Evolutionary conservation across 2,113 vertebrate genomes (phyloP), one percentile per base, ranked within the genome.

Genomic region (Pelodiscus sinensis): DNA sequence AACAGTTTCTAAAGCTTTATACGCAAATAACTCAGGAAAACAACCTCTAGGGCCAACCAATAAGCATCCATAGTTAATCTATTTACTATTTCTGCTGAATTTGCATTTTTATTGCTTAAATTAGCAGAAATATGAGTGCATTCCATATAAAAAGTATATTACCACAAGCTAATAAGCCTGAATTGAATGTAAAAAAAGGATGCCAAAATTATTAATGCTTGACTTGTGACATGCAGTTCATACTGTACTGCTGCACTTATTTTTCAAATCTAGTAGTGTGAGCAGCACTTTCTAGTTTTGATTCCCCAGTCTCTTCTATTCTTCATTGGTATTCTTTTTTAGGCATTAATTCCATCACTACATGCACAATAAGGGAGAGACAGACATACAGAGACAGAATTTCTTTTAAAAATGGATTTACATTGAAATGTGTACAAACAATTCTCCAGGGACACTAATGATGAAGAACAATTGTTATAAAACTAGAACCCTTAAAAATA

Each of bases 91-190:
- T 97, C 95, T 96, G 96, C 95, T 97, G 96, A 97, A 93, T 95
- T 95, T 96, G 93, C 73, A 95, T 71, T 97, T 97, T 95, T 95
- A 95, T 90, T 96, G 94, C 94, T 95, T 95, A 97, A 96, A 93
- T 85, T 62, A 94, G 90, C 87, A 96, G 94, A 97, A 97, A 87
- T 90, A 87, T 27, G 94, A 96, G 71, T 87, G 25, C 81, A 85
- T 77, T 96, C 94, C 93, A 88, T 88, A 92, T 65, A 81, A 93
- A 92, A 96, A 50, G 44, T 94, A 87, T 90, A 95, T 90, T 95
- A 96, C 85, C 83, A 92, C 84, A 95, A 94, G 58, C 50, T 94
- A 96, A 80, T 87, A 97, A 79, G 90, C 79, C 3, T 1, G 19
- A 75, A 92, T 6, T 78, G 50, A 95, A 78, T 65, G 84, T 79